Conservation (phyloP, 30 jellyfish, hydroid and myxozoan genomes). For the Mastigias papua region DNA sequence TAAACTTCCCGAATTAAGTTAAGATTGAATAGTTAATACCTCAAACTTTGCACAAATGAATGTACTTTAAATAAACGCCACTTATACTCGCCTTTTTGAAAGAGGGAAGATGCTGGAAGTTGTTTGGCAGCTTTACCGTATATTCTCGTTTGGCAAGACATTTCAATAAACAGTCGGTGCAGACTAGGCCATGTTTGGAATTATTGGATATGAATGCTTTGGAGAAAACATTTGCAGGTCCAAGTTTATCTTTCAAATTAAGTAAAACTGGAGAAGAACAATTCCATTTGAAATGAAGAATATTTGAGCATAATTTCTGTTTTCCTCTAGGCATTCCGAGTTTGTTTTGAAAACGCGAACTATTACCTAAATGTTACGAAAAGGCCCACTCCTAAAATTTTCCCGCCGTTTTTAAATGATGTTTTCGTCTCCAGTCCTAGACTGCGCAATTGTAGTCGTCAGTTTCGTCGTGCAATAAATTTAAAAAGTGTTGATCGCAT, state of each 20-base stretch:
- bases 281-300: not conserved
- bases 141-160: conserved; percentile 23
- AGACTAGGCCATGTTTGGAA: conserved; percentile 19
- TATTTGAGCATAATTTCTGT: conserved; percentile 17
- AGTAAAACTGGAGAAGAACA: conserved; percentile 26
- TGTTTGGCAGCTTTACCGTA: conserved; percentile 13
- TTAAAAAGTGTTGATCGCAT: not conserved
- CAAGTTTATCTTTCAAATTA: conserved; percentile 2
- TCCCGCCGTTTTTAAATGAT: conserved; percentile 4
- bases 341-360: conserved; percentile 5
- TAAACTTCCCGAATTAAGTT: not conserved
- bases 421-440: not conserved
- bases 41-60: not conserved
- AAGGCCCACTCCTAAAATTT: conserved; percentile 3
- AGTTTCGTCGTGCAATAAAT: not conserved
- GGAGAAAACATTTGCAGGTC: conserved; percentile 24
- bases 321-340: conserved; percentile 23
- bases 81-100: conserved; percentile 9
- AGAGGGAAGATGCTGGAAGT: conserved; percentile 24
- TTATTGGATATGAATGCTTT: not conserved
- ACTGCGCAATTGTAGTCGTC: not conserved
- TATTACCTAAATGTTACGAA: not conserved
- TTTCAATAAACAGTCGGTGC: conserved; percentile 30
- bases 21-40: not conserved
- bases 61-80: not conserved